Evolutionary conservation across 2,113 vertebrate genomes (phyloP), one percentile per base, ranked within the genome.

Genomic region (Scytalopus superciliaris): DNA sequence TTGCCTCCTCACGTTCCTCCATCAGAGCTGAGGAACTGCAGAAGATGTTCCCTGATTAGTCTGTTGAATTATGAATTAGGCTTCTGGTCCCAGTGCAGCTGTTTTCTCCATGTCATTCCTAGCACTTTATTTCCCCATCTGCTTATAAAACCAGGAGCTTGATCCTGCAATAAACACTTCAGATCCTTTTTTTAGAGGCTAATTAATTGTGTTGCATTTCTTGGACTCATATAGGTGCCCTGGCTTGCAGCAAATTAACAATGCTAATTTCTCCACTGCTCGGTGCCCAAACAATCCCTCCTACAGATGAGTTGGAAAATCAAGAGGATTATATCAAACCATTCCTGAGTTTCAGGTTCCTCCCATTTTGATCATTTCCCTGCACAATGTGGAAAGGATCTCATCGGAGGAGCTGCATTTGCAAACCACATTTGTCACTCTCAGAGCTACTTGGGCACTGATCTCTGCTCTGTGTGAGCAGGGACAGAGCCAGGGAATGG

Each of bases 61-160:
- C 97, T 98, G 97, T 76, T 98, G 98, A 98, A 98, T 98, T 98
- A 98, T 98, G 98, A 98, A 98, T 98, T 97, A 98, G 97, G 95
- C 93, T 97, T 84, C 90, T 94, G 97, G 97, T 98, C 98, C 97
- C 98, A 86, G 89, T 94, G 97, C 97, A 98, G 97, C 98, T 98
- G 98, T 98, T 98, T 97, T 92, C 92, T 97, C 95, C 97, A 90
- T 98, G 98, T 98, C 98, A 97, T 97, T 96, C 97, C 97, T 94
- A 96, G 96, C 96, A 89, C 97, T 98, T 98, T 98, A 98, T 98
- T 98, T 98, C 98, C 97, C 98, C 96, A 96, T 98, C 98, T 98
- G 98, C 98, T 98, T 97, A 97, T 98, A 98, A 98, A 98, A 98
- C 97, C 96, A 94, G 97, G 96, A 98, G 95, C 97, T 73, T 96